Percentiles rank a stretch among this genome's conserved stretches.
These are phyloP conservation scores for Hoplostethus mediterraneus DNA, from an alignment of 2,797 vertebrate species.

Conservation along the genomic window DNA sequence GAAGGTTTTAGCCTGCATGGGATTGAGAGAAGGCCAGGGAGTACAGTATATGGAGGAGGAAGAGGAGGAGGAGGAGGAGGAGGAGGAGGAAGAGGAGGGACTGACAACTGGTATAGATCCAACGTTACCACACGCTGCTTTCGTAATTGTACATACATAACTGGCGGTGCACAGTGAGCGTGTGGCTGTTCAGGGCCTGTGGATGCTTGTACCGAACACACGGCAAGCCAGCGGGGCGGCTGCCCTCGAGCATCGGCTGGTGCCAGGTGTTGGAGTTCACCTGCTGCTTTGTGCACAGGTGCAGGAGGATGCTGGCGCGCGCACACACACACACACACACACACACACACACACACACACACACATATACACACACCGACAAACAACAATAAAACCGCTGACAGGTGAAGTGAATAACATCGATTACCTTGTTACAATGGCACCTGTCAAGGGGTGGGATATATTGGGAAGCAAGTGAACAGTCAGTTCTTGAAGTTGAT, in stretches of 20 bases:
- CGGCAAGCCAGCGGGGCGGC: conserved; percentile 32
- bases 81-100: too few relatives aligned
- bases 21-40: conserved; percentile 31
- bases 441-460: too few relatives aligned
- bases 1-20: conserved; percentile 22
- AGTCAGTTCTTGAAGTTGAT: too few relatives aligned
- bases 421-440: too few relatives aligned
- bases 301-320: conserved; percentile 10
- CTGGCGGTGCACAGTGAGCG: conserved; percentile 23
- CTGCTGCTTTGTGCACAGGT: conserved; percentile 59
- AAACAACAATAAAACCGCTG: too few relatives aligned
- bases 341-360: neutral
- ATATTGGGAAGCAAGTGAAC: too few relatives aligned
- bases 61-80: too few relatives aligned
- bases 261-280: conserved; percentile 70
- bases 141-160: conserved; percentile 55
- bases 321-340: conserved; percentile 12
- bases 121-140: conserved; percentile 48
- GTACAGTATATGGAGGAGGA: conserved; percentile 4
- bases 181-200: conserved; percentile 16
- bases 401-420: too few relatives aligned
- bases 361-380: neutral
- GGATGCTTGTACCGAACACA: conserved; percentile 41
- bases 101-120: conserved; percentile 65
- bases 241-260: conserved; percentile 48